Evolutionary conservation across 2,888 invertebrate genomes (phyloP), one percentile per base, ranked within the genome.

Genomic region (Willowsia nigromaculata): DNA sequence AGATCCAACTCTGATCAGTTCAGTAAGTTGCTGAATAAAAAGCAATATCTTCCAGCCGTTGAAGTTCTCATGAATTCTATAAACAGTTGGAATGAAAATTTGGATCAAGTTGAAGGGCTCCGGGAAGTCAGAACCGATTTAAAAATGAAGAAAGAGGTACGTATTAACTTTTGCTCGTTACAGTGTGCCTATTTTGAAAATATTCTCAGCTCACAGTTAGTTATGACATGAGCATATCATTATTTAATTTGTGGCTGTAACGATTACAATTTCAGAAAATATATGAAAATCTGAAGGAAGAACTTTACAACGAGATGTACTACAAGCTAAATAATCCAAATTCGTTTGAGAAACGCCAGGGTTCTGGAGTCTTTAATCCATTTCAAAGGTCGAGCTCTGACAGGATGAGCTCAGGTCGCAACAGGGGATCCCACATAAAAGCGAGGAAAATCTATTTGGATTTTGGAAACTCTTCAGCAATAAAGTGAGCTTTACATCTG

Each of bases 31-130:
- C 94, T 97, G 91, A 94, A 95, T 9, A 95, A 96, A 90, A 97
- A 97, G 90, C 96, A 97, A 91, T 98, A 97, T 94, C 94, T 98
- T 89, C 97, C 96, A 93, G 98, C 97, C 33, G 97, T 98, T n/a
- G 95, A 96, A 93, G 95, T 97, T 50, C 94, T 98, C 25, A 96
- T 96, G 30, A 96, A 96, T 92, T 97, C 97, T 6, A 94, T 96
- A 1, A 94, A 95, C 18, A 94, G 96, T 86, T 95, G 96, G 47
- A 96, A 96, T 93, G 96, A 96, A 11, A 96, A 96, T 43, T 94
- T 98, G 37, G 96, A 96, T 84, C 96, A 96, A 86, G 97, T 98
- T 0, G 97, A 97, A 93, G 98, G 97, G 4, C 94, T 99, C 33
- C 95, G 96, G 90, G 97, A 98, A 93, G 95, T 98, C 4, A 95